Conservation (phyloP, 2,888 invertebrate species). For the Platycheirus rosarum region DNA sequence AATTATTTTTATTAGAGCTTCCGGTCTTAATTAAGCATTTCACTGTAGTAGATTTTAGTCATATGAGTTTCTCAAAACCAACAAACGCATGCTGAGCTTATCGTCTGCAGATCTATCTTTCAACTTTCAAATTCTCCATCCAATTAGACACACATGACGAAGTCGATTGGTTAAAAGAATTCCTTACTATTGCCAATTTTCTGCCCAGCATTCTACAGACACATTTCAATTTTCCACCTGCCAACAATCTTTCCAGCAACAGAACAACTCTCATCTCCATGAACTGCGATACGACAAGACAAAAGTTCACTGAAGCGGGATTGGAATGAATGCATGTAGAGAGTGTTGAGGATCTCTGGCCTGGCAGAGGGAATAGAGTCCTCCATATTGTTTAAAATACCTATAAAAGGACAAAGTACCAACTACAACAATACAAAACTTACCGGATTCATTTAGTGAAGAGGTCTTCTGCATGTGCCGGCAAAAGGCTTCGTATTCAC, state of each 20-base stretch:
- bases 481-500: slow-evolving; percentile 81
- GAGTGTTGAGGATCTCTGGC: background rate
- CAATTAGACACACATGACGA: slow-evolving; percentile 30
- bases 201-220: slow-evolving; percentile 9
- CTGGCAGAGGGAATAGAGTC: slow-evolving; percentile 6
- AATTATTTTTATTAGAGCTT: no score
- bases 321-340: slow-evolving; percentile 6
- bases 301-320: slow-evolving; percentile 33
- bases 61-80: slow-evolving; percentile 1
- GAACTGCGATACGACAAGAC: slow-evolving; percentile 17
- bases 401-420: slow-evolving; percentile 18
- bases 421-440: slow-evolving; percentile 74
- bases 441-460: slow-evolving; percentile 81
- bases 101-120: background rate
- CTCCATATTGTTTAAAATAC: slow-evolving; percentile 50
- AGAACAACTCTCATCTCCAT: slow-evolving; percentile 6
- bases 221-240: slow-evolving; percentile 41
- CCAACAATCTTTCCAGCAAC: slow-evolving; percentile 6
- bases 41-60: background rate
- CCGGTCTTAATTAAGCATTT: no score
- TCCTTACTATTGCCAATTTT: slow-evolving; percentile 26
- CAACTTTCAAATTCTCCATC: slow-evolving; percentile 14
- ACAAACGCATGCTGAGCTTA: background rate
- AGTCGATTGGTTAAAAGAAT: slow-evolving; percentile 17
- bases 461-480: slow-evolving; percentile 81